phyloP scores from a whole-genome alignment of 2,113 vertebrate genomes.

The Ameiurus melas region DNA sequence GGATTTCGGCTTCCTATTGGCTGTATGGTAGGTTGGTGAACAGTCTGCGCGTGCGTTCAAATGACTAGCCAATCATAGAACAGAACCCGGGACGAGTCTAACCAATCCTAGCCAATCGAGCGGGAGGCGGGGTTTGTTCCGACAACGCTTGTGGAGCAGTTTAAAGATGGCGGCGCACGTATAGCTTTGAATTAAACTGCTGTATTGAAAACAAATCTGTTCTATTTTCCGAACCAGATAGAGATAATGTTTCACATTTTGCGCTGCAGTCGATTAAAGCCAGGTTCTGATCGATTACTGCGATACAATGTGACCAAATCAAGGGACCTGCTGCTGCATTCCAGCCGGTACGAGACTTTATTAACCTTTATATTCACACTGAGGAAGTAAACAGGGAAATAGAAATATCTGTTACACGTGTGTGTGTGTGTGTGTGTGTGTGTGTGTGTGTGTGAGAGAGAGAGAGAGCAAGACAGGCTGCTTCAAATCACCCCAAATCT shows the following conservation, averaged over 20 bases:
- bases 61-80: neutral
- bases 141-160: neutral
- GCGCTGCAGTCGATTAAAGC: conserved; percentile 56
- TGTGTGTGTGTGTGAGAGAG: too few relatives aligned
- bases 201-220: neutral
- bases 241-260: conserved; percentile 59
- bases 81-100: neutral
- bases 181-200: neutral
- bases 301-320: conserved; percentile 55
- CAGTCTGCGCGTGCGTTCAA: neutral
- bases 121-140: neutral
- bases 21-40: neutral
- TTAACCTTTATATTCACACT: too few relatives aligned
- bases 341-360: conserved; percentile 65
- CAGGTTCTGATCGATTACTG: conserved; percentile 50
- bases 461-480: neutral
- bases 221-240: neutral
- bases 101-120: neutral
- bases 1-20: neutral
- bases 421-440: neutral
- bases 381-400: neutral
- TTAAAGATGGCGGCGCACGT: conserved; percentile 48
- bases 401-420: neutral
- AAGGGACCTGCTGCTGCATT: conserved; percentile 56
- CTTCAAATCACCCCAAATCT: neutral